Evolutionary conservation across 2,888 invertebrate species (phyloP), one percentile per base, ranked within the genome.

Genomic region (Iphiclides podalirius): DNA sequence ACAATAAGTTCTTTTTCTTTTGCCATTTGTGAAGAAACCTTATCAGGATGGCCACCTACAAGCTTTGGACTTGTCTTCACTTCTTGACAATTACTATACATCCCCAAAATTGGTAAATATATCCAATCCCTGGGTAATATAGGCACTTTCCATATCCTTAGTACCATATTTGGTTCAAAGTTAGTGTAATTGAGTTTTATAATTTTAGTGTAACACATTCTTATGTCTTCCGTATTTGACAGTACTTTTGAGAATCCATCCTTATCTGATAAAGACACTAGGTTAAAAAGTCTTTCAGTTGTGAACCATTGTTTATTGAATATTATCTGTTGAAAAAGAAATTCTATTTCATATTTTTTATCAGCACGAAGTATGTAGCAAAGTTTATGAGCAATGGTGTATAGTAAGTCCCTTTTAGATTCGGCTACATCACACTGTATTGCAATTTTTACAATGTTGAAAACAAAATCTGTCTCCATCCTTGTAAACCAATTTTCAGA

Each of bases 61-160:
- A 72, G 56, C 60, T 59, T 59, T 0, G 71, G 71, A n/a, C 55
- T 37, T 3, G 52, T 54, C 31, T 76, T 73, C 0, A 59, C 42
- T 52, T 83, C 80, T 67, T 89, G 89, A 58, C 79, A 84, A 58
- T 87, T 86, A 41, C 90, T 83, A 64, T 93, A 92, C 45, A 92
- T 67, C 47, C 90, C 77, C 3, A 94, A 77, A 47, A 95, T 90
- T 17, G 94, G 93, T 63, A 93, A 79, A 75, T 94, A 96, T 8
- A 94, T 92, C 96, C 96, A 96, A 67, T 96, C 95, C 41, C 91
- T 89, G 0, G 95, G 94, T 57, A 95, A 84, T 9, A 94, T 91
- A 8, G 93, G 91, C 40, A 92, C 90, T 55, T 87, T 83, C 87
- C 91, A 92, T 59, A 80, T 82, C 28, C 75, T 77, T 13, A 90